Conservation (phyloP, 2,797 vertebrate genomes). For the Pelochelys cantorii region DNA sequence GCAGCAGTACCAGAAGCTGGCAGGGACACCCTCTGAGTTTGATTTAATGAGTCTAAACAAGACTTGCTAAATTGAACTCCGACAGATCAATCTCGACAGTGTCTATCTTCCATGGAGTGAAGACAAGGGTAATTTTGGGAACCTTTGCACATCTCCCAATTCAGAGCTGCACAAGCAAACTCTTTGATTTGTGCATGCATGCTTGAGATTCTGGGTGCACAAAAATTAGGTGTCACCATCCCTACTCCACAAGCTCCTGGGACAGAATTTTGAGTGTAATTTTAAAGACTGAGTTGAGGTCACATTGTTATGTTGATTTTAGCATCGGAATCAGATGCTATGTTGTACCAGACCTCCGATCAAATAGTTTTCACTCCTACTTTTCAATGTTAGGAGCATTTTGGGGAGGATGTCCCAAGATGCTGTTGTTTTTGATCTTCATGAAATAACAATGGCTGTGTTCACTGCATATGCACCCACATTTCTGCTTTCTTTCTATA, state of each 20-base stretch:
- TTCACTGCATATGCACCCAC: fast-evolving
- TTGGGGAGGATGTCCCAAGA: neutral
- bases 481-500: neutral
- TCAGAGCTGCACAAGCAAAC: neutral
- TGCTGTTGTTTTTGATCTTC: neutral
- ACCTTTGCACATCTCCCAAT: neutral
- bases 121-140: neutral
- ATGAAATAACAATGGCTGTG: neutral
- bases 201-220: neutral
- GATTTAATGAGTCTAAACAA: no score
- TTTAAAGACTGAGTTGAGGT: neutral
- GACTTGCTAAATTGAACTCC: no score
- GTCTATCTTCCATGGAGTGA: no score
- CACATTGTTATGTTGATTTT: neutral
- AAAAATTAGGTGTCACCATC: fast-evolving
- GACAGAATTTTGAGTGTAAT: fast-evolving
- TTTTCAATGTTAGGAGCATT: neutral
- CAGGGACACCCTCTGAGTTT: no score
- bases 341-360: neutral
- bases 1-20: no score
- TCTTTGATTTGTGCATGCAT: neutral
- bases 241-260: neutral
- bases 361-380: fast-evolving
- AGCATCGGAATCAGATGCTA: neutral
- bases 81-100: no score